Evolutionary conservation across 2,888 invertebrate genomes (phyloP).

Genomic region (Galerucella calmariensis): DNA sequence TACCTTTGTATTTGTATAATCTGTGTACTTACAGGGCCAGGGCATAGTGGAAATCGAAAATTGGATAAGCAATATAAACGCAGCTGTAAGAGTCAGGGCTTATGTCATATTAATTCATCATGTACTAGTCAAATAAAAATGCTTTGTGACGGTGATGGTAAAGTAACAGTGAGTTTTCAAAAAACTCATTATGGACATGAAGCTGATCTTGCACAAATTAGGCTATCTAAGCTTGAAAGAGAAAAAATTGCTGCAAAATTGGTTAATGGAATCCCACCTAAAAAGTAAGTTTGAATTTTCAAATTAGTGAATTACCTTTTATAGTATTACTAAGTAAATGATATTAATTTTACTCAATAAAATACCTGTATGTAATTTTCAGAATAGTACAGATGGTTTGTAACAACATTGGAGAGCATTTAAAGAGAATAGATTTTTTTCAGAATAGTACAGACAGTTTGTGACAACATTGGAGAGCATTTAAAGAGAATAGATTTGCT

Average conservation of each 20-base stretch:
- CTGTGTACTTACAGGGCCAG: too few relatives aligned
- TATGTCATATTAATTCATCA: slow-evolving; percentile 5
- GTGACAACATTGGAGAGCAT: not conserved
- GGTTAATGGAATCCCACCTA: slow-evolving; percentile 3
- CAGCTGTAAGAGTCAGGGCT: not conserved
- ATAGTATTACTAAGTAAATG: too few relatives aligned
- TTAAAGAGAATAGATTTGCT: slow-evolving; percentile 29
- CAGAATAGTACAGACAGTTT: too few relatives aligned
- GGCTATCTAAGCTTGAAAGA: not conserved
- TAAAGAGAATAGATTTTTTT: too few relatives aligned
- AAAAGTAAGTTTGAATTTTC: slow-evolving; percentile 15
- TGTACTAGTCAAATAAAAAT: slow-evolving; percentile 13
- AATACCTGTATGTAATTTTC: too few relatives aligned
- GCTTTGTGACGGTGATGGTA: not conserved
- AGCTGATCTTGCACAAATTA: not conserved
- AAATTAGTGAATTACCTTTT: not conserved
- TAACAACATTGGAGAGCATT: too few relatives aligned
- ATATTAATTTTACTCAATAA: too few relatives aligned
- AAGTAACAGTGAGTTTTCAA: not conserved
- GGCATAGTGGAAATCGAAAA: not conserved
- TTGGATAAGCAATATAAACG: not conserved
- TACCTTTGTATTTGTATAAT: not conserved
- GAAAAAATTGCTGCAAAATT: slow-evolving; percentile 11
- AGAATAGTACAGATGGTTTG: too few relatives aligned
- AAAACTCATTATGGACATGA: slow-evolving; percentile 16